Evolutionary conservation across 2,888 invertebrate genomes (phyloP).

Genomic region (Baronia brevicornis): DNA sequence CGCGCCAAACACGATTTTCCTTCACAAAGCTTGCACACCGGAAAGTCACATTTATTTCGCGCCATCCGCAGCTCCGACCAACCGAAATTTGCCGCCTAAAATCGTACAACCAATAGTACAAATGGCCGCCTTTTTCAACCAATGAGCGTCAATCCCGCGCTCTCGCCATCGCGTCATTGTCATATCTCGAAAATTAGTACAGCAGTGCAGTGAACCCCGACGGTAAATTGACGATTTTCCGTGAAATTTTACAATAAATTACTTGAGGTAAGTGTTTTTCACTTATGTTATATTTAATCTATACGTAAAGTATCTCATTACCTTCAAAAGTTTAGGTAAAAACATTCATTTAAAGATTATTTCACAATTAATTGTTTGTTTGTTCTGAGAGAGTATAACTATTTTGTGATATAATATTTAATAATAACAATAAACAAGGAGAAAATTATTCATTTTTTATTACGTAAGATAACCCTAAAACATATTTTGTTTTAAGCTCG

Average conservation of each 20-base stretch:
- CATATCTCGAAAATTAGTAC: constrained; percentile 74
- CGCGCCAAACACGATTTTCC: constrained; percentile 67
- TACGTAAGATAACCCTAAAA: constrained; percentile 4
- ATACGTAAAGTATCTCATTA: constrained; percentile 16
- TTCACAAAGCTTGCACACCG: constrained; percentile 59
- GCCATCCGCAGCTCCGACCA: constrained; percentile 69
- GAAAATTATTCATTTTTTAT: background rate
- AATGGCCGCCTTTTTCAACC: constrained; percentile 70
- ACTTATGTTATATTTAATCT: constrained; percentile 19
- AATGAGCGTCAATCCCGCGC: constrained; percentile 66
- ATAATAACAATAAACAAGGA: background rate
- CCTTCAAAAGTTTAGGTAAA: constrained; percentile 2
- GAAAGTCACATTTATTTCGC: constrained; percentile 66
- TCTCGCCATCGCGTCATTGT: constrained; percentile 71
- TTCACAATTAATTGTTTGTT: no score
- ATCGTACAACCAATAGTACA: constrained; percentile 48
- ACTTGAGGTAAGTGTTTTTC: constrained; percentile 45
- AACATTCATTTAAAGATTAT: background rate
- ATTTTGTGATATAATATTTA: no score
- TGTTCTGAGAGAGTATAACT: no score
- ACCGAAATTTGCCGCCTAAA: constrained; percentile 75
- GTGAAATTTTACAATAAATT: constrained; percentile 51
- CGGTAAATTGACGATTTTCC: constrained; percentile 67
- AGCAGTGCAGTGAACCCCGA: constrained; percentile 71
- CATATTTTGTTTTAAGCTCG: constrained; percentile 11